Base-by-base conservation (phyloP, 2,113 vertebrate species). In the Eolophus roseicapilla region DNA sequence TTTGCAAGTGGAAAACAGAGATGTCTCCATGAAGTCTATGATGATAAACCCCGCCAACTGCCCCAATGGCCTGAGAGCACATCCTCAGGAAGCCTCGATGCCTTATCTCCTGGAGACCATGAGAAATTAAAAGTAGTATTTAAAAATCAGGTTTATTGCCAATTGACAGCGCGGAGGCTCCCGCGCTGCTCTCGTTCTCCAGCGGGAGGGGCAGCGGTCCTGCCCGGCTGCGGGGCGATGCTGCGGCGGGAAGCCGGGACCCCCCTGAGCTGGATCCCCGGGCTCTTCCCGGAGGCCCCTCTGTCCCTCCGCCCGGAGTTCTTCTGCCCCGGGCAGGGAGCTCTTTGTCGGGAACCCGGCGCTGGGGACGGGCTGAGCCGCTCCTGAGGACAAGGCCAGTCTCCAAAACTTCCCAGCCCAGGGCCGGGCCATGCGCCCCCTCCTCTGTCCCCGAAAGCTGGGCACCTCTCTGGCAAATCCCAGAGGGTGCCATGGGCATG, bases 71-170 rank as follows among this genome's bases (percentile, higher is more conserved):
- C 82, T 62, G 92, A 43, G 93, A 94, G 92, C 96, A 95, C 71
- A 97, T 98, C 98, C 98, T 98, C 95, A 97, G 98, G 98, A 98
- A 98, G 84, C 85, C 83, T 82, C 77, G 79, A 88, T 88, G 94
- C 83, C 93, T 97, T 98, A 97, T 98, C 98, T 97, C 17, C 73
- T n/a, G 73, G 37, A 75, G 69, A 94, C 79, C 92, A 93, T 14
- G 14, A 44, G 63, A 93, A 75, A 71, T 14, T 43, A 57, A 27
- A 24, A 59, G 57, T 24, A 23, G 57, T 7, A 24, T 16, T 59
- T 23, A 35, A 59, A 59, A 59, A 24, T 24, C 33, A 59, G 21
- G 57, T 59, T 59, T 70, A 82, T 82, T 77, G 80, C 86, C 47
- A 37, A 5, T 73, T 9, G 62, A 14, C 23, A 70, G 81, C 12